Evolutionary conservation across 2,888 invertebrate genomes (phyloP).

Genomic region (Euplexia lucipara): DNA sequence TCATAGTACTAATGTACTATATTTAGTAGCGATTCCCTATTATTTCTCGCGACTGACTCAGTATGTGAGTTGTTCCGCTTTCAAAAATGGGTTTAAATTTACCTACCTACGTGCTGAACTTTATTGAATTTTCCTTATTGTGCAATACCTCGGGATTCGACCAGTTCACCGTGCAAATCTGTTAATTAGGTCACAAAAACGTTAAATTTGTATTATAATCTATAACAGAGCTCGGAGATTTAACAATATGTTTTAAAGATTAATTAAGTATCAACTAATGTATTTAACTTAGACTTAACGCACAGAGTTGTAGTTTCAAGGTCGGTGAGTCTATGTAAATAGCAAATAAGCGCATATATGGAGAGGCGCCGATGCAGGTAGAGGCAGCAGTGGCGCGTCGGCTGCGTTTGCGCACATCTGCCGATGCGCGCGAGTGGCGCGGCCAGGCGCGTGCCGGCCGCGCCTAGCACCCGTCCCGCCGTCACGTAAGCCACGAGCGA

Average conservation of each 20-base stretch:
- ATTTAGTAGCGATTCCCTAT: conserved; percentile 89
- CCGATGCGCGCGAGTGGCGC: conserved; percentile 76
- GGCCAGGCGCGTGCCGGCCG: conserved; percentile 63
- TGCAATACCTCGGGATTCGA: background rate
- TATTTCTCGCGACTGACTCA: conserved; percentile 87
- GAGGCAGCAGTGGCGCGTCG: conserved; percentile 66
- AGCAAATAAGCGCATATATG: conserved; percentile 63
- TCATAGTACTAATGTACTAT: conserved; percentile 89
- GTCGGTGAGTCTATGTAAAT: conserved; percentile 64
- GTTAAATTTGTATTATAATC: too few relatives aligned
- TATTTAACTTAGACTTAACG: conserved; percentile 37
- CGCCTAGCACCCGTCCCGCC: conserved; percentile 65
- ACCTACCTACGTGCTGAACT: conserved; percentile 16
- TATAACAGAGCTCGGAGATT: conserved; percentile 6
- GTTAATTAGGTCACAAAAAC: conserved; percentile 47
- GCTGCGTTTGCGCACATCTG: conserved; percentile 83
- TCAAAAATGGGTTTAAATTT: conserved; percentile 70
- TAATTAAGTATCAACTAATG: conserved; percentile 16
- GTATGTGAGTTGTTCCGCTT: conserved; percentile 81
- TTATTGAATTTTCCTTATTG: conserved; percentile 31
- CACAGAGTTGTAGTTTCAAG: conserved; percentile 59
- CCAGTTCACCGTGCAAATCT: conserved; percentile 17
- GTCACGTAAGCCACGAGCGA: conserved; percentile 69
- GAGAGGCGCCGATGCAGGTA: conserved; percentile 65
- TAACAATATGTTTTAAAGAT: conserved; percentile 4